Conservation (phyloP, 2,888 invertebrate genomes). For the Liopterus haemorrhoidalis region DNA sequence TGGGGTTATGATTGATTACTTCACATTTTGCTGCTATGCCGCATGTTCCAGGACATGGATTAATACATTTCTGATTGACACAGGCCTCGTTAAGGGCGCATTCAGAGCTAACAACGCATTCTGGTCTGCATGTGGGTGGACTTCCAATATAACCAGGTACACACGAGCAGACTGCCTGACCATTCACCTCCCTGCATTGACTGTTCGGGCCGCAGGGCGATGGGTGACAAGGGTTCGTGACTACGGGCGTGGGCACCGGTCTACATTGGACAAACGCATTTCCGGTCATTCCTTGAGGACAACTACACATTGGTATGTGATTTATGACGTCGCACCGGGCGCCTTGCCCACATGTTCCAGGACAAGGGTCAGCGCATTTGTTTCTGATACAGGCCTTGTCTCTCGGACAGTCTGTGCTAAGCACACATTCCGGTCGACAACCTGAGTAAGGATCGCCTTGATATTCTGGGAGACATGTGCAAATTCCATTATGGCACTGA, state of each 20-base stretch:
- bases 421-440: conserved; percentile 67
- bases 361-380: conserved; percentile 67
- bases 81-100: conserved; percentile 43
- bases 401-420: conserved; percentile 65
- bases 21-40: conserved; percentile 45
- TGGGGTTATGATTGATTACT: conserved; percentile 46
- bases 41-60: conserved; percentile 46
- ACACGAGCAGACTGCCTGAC: conserved; percentile 40
- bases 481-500: conserved; percentile 58
- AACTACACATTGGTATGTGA: conserved; percentile 72
- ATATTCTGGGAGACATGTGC: conserved; percentile 63
- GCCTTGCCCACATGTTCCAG: conserved; percentile 67
- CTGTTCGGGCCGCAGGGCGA: conserved; percentile 39
- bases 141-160: conserved; percentile 44
- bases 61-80: conserved; percentile 43
- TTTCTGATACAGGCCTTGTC: conserved; percentile 65
- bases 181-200: conserved; percentile 42
- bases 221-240: conserved; percentile 38
- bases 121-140: conserved; percentile 45
- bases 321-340: conserved; percentile 68
- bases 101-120: conserved; percentile 45
- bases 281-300: conserved; percentile 63
- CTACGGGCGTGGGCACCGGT: conserved; percentile 45
- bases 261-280: conserved; percentile 66
- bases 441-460: conserved; percentile 65